Base-by-base conservation (phyloP, 2,888 invertebrate species). In the Caenorhabditis wallacei region DNA sequence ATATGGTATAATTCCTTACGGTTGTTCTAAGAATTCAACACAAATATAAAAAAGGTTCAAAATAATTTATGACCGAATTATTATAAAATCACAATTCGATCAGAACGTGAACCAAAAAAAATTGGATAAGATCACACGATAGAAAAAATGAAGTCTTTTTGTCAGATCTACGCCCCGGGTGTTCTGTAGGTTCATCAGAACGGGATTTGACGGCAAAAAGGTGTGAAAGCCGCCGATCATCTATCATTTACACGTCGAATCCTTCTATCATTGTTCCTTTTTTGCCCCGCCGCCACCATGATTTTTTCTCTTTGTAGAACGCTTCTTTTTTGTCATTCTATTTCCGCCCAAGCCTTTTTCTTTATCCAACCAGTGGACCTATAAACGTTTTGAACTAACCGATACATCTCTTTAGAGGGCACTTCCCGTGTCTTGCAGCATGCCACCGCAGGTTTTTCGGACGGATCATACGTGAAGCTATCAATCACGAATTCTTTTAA, bases 101-200 rank as follows among this genome's bases (percentile, higher is more conserved):
- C 46, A 46, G 61, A 57, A 59, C 48, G 24, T 26, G 10, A 20
- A 53, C 51, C 35, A 51, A 71, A 66, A 76, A 75, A 76, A 76
- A 76, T 76, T 57, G 68, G 51, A 66, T 76, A 68, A 68, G 75
- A 76, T 66, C 57, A 66, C 46, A 57, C 56, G 64, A 57, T 63
- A 30, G 46, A 56, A 66, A 66, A 66, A 76, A 76, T 54, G 69
- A 78, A 78, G 78, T 56, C 78, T 30, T 8, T 57, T 69, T 69
- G 54, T 30, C 8, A 43, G 46, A 63, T 78, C 69, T 78, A 54
- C 76, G 46, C 68, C 57, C 61, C n/a, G n/a, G 78, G 61, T 70
- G 78, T 78, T 78, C 78, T 69, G 78, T 78, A 61, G 78, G 78
- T 78, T 69, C 69, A 69, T 18, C 78, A 78, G 78, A 78, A 78